Evolutionary conservation across 2,113 vertebrate genomes (phyloP), one percentile per base, ranked within the genome.

Genomic region (Psettodes erumei): DNA sequence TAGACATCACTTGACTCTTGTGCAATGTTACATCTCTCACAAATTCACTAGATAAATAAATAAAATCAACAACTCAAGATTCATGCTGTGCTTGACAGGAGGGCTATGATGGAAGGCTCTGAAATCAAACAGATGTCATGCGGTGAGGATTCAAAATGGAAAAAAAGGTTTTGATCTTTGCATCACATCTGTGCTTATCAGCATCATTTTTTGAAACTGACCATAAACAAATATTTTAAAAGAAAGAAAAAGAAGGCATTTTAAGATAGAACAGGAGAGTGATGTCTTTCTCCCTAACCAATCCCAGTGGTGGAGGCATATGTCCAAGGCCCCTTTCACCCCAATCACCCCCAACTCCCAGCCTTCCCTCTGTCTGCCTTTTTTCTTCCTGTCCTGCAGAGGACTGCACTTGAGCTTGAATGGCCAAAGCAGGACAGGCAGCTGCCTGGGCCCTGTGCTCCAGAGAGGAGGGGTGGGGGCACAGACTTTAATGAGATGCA

Each of bases 351-450:
- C 43, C 12, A 30, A 30, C 56, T 71, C 77, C 53, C 68, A 62
- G 8, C 77, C 64, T 60, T 63, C 74, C 40, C 77, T 76, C 73
- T 74, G 67, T 84, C 77, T 82, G 63, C 6, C 58, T 73, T 59
- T 37, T 75, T 43, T 78, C 75, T 73, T 82, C 55, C 55, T 43
- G 25, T 79, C 87, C 81, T 79, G 81, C 83, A 76, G 86, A 75
- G 86, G 85, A 86, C 88, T 91, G 88, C 92, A 93, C 92, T 93
- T 93, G 91, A 93, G 91, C 88, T 91, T 92, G 91, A 92, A 93
- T 91, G 88, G 88, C 61, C 73, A 71, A 78, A 84, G 88, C 59
- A 38, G 88, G 89, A 89, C 79, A 79, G 74, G 86, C 92, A 92
- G 93, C 93, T 92, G 91, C 90, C 83, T 55, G 27, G 79, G 72